Evolutionary conservation across 2,797 vertebrate genomes (phyloP).

Genomic region (Lagodon rhomboides): DNA sequence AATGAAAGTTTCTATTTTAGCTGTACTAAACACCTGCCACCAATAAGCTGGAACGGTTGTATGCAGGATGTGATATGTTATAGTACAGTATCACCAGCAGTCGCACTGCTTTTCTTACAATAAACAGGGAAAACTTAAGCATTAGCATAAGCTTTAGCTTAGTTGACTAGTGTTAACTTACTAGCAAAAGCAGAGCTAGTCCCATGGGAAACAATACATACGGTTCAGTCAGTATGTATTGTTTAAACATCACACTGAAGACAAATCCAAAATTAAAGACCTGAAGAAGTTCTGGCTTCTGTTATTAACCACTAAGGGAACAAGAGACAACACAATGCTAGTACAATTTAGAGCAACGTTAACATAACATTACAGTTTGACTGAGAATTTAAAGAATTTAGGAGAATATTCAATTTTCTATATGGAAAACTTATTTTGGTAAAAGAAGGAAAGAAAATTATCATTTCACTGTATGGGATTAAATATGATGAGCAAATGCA

Average conservation of each 20-base stretch:
- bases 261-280: neutral
- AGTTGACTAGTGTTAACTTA: too few relatives aligned
- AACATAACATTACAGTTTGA: neutral
- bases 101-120: neutral
- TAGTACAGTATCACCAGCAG: neutral
- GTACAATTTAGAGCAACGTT: neutral
- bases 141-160: neutral
- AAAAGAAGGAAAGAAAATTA: neutral
- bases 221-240: neutral
- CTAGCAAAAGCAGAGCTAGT: neutral
- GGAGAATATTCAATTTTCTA: neutral
- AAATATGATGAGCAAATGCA: neutral
- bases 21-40: neutral
- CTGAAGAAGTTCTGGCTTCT: neutral
- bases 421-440: neutral
- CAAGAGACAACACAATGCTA: neutral
- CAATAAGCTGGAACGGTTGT: neutral
- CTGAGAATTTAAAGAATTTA: neutral
- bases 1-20: neutral
- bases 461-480: neutral
- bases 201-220: neutral
- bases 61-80: neutral
- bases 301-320: neutral
- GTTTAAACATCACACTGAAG: neutral
- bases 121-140: neutral